Conservation (phyloP, 2,888 invertebrate genomes). For the Polymixis flavicincta region DNA sequence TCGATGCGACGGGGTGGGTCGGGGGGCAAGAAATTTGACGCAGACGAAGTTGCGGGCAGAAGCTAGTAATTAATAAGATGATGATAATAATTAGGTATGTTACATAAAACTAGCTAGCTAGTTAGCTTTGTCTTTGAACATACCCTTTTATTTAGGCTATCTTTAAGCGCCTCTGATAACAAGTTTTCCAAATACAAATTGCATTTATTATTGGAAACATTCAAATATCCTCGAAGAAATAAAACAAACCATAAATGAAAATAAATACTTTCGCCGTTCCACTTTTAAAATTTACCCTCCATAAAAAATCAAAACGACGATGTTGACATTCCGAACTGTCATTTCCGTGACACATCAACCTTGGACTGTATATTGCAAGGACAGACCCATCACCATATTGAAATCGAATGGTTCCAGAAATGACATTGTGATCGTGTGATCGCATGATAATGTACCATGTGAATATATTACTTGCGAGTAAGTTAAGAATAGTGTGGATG, state of each 20-base stretch:
- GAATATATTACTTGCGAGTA: conserved; percentile 36
- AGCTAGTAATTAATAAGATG: conserved; percentile 22
- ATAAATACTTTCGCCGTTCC: not conserved
- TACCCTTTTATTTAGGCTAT: not conserved
- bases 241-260: not conserved
- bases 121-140: not conserved
- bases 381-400: conserved; percentile 56
- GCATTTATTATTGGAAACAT: conserved; percentile 1
- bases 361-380: conserved; percentile 57
- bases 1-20: too few species aligned
- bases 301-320: conserved; percentile 24
- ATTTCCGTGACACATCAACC: conserved; percentile 55
- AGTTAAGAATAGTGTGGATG: conserved; percentile 24
- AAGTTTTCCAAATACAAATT: not conserved
- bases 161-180: not conserved
- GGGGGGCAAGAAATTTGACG: too few species aligned
- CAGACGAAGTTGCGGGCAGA: too few species aligned
- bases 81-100: not conserved
- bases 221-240: not conserved
- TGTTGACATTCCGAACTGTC: conserved; percentile 51
- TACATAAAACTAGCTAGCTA: too few species aligned
- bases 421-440: conserved; percentile 50
- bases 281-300: conserved; percentile 28
- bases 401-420: conserved; percentile 49
- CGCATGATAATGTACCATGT: conserved; percentile 57